Evolutionary conservation across 2,113 vertebrate species (phyloP), one percentile per base, ranked within the genome.

Genomic region (Desmodus rotundus): DNA sequence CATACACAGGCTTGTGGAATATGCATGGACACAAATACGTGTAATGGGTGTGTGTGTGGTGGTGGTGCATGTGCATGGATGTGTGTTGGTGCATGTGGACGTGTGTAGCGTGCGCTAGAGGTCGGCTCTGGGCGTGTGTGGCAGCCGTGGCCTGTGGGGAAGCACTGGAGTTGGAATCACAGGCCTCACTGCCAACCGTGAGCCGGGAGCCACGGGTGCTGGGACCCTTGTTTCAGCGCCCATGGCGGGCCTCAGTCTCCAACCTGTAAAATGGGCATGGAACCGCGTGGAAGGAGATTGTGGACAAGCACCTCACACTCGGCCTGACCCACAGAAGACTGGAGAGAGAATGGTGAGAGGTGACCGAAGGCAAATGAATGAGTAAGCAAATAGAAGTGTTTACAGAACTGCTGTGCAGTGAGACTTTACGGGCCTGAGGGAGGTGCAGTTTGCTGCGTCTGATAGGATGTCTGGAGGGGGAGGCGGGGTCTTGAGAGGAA

Each of bases 221-320:
- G 31, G 73, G 73, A 45, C 0, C 3, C 16, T n/a, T 74, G 81
- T 67, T 72, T 94, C 36, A 36, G n/a, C 22, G 0, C 65, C 0
- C n/a, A n/a, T n/a, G n/a, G 15, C 20, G 68, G 26, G 74, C 74
- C 81, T 94, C 81, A 33, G 84, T 68, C 58, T 74, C 63, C 81
- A 41, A 5, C 80, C 92, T 90, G 72, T 92, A 47, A 54, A 95
- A 87, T 77, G 63, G 93, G 92, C 31, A 7, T n/a, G 63, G 74
- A 36, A 33, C 41, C 58, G 80, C 17, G 2, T 4, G 11, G 67
- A 47, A 73, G 26, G 16, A 54, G 19, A 10, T 4, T 52, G 22
- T 65, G 31, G 9, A 28, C 16, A 13, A 38, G 15, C 15, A 13
- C 61, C 47, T 83, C 56, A 47, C 73, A 74, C 22, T 74, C 56